Evolutionary conservation across 2,113 vertebrate genomes (phyloP).

Genomic region (Hippopotamus amphibius): DNA sequence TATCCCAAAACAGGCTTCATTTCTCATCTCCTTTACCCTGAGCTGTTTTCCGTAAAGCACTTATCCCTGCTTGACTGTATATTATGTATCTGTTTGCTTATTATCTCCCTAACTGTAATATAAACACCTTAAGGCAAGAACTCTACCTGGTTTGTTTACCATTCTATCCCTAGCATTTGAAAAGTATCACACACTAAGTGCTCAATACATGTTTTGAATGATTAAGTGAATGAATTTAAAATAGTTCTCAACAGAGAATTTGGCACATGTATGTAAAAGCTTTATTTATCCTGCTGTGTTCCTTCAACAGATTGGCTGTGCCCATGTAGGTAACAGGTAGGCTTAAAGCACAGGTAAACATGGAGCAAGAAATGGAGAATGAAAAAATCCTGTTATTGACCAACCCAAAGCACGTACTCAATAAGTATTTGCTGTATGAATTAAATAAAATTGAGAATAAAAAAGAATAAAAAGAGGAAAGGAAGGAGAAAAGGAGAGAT

Average conservation of each 20-base stretch:
- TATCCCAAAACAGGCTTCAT: neutral
- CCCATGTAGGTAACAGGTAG: neutral
- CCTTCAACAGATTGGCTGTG: neutral
- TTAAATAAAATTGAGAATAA: neutral
- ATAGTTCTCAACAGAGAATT: neutral
- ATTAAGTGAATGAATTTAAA: neutral
- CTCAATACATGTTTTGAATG: neutral
- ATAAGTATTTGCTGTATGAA: neutral
- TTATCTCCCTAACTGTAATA: neutral
- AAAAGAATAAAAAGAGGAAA: neutral
- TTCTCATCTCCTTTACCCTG: neutral
- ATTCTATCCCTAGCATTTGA: neutral
- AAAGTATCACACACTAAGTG: neutral
- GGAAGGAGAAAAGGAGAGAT: neutral
- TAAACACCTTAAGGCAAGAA: neutral
- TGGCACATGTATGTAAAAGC: neutral
- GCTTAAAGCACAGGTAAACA: neutral
- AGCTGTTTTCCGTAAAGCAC: neutral
- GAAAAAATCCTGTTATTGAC: neutral
- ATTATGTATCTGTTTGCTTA: neutral
- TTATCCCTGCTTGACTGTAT: neutral
- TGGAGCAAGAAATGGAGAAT: neutral
- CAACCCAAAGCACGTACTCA: neutral
- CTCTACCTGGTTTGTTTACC: neutral
- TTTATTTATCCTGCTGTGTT: neutral